Percentiles rank a stretch among this genome's conserved stretches.
Evolutionary conservation across 2,888 invertebrate genomes (phyloP).

Genomic region (Aleiodes alternator): DNA sequence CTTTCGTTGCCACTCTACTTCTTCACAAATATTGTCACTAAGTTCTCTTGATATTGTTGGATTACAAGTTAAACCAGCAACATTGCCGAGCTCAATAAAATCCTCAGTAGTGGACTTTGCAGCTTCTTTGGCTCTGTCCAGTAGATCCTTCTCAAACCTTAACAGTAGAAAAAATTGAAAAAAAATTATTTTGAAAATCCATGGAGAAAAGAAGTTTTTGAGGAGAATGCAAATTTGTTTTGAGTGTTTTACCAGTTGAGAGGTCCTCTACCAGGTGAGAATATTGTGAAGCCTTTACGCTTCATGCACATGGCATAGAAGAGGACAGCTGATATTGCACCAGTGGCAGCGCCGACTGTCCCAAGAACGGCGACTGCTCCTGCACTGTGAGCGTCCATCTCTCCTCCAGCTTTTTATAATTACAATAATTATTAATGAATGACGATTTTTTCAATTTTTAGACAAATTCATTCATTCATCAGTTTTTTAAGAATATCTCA

Average conservation of each 20-base stretch:
- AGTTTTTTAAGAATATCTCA: too few species aligned
- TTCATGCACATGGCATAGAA: constrained; percentile 68
- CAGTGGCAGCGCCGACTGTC: constrained; percentile 67
- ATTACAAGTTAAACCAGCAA: constrained; percentile 54
- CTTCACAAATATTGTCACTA: constrained; percentile 58
- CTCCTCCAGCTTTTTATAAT: constrained; percentile 13
- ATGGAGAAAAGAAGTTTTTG: constrained; percentile 3
- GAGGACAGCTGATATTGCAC: constrained; percentile 67
- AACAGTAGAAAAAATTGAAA: background rate
- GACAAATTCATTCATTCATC: too few species aligned
- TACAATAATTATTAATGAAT: too few species aligned
- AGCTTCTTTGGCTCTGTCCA: constrained; percentile 66
- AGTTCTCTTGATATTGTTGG: constrained; percentile 51
- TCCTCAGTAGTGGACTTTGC: constrained; percentile 60
- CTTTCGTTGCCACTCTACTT: constrained; percentile 62
- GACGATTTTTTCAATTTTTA: too few species aligned
- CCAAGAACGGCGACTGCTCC: constrained; percentile 66
- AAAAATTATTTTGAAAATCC: background rate
- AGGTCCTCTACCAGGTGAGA: constrained; percentile 60
- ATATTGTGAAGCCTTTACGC: constrained; percentile 61
- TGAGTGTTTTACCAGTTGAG: constrained; percentile 64
- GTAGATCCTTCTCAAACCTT: constrained; percentile 69
- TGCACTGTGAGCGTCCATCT: constrained; percentile 66
- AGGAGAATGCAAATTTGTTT: background rate
- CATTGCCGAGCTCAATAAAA: constrained; percentile 59